Base-by-base conservation (phyloP, 1,140 invertebrate genomes). In the Scaptomyza pallida region DNA sequence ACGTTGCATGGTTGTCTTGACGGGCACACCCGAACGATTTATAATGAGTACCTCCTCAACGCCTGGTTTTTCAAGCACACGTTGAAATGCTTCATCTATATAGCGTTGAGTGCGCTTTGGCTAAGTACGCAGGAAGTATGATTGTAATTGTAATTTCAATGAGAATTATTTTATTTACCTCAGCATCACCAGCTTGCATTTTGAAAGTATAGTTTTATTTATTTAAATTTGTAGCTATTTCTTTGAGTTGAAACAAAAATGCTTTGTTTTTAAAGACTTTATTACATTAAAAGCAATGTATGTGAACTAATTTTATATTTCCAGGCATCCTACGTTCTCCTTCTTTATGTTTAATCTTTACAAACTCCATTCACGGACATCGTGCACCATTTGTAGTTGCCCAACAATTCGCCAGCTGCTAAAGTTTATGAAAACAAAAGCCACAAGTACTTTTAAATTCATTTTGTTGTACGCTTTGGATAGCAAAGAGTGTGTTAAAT, bases 11-110 rank as follows among this genome's bases (percentile, higher is more conserved):
- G 90, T 72, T 0, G 80, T 80, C 21, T 90, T 89, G 0, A 91
- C 45, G 1, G 90, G 90, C 33, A 91, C 89, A 2, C 90, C 90
- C 2, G 75, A 76, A 12, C 62, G 72, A 15, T 91, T 91, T 60
- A 91, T 70, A 8, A 91, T 89, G 2, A 91, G 63, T 19, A 91
- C 65, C n/a, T 91, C 83, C 9, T 75, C 68, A 1, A 91, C 72
- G 1, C 75, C 90, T 0, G 78, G 85, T 40, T 91, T 90, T 5
- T 51, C 47, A 16, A 71, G 0, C 5, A 91, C 30, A 19, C 44
- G 55, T 2, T 75, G 72, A 35, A 52, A 91, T 0, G 71, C 83
- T 37, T 90, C 81, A 21, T 91, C 76, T 3, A 91, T 78, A 37
- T 91, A 91, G 12, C 78, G 47, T 40, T 77, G 71, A 3, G 90